Evolutionary conservation across 1,140 invertebrate genomes (phyloP).

Genomic region (Xylocopa sonorina): DNA sequence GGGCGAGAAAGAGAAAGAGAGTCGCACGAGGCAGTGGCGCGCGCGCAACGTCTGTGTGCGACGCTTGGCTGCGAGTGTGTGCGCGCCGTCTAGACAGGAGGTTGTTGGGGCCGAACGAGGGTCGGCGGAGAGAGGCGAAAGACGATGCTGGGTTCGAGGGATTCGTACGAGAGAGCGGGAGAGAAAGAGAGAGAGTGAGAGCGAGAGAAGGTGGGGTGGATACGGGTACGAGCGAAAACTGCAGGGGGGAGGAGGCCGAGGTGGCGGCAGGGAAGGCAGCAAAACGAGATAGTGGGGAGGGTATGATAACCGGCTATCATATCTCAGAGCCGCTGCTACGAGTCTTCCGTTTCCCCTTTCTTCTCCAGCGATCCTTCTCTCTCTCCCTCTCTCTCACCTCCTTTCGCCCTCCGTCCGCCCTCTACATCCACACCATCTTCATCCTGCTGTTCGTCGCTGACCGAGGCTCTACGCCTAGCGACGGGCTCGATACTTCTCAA

Average conservation of each 20-base stretch:
- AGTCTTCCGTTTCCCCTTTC: constrained; percentile 58
- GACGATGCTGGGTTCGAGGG: constrained; percentile 58
- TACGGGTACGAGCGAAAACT: constrained; percentile 46
- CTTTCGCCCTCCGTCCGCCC: constrained; percentile 30
- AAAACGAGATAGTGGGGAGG: constrained; percentile 56
- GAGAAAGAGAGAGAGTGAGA: too few species aligned
- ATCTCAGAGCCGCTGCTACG: constrained; percentile 71
- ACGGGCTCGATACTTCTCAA: too few species aligned
- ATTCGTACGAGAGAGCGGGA: too few species aligned
- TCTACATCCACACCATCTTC: constrained; percentile 25
- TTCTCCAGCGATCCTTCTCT: constrained; percentile 50
- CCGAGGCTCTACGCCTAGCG: constrained; percentile 28
- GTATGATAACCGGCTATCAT: constrained; percentile 77
- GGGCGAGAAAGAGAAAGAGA: constrained; percentile 13
- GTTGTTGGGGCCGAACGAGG: constrained; percentile 71
- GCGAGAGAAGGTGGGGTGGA: constrained; percentile 48
- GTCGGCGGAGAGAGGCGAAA: constrained; percentile 61
- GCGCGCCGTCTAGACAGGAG: constrained; percentile 77
- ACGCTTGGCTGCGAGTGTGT: constrained; percentile 57
- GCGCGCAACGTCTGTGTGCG: constrained; percentile 47
- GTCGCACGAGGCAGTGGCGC: constrained; percentile 38
- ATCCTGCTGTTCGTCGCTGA: constrained; percentile 28
- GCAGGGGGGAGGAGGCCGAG: constrained; percentile 25
- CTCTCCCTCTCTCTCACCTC: neutral
- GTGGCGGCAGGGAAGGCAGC: constrained; percentile 52